A percentile compares a stretch with the other conserved stretches of the same genome.
These are phyloP conservation scores for Molanna angustata DNA, from an alignment of 2,888 invertebrate genomes.

Conservation along the genomic window DNA sequence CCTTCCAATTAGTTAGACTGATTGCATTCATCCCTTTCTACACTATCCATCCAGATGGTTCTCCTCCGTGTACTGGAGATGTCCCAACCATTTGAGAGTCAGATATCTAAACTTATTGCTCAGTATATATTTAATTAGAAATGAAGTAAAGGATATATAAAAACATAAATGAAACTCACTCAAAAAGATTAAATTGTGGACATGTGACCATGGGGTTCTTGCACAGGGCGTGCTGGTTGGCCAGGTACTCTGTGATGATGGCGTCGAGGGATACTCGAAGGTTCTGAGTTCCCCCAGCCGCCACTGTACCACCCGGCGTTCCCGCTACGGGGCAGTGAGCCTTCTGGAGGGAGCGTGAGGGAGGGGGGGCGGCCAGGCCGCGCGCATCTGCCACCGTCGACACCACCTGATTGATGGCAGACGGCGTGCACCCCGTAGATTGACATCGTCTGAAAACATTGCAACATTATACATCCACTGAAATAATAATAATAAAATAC, in stretches of 20 bases:
- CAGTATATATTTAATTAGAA: too few relatives aligned
- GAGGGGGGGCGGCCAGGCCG: slow-evolving; percentile 27
- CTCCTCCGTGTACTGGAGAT: too few relatives aligned
- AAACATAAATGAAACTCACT: slow-evolving; percentile 56
- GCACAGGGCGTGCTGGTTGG: slow-evolving; percentile 97
- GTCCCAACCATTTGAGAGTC: too few relatives aligned
- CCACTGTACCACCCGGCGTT: slow-evolving; percentile 12
- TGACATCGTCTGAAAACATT: slow-evolving; percentile 27
- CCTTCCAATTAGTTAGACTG: too few relatives aligned
- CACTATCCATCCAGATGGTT: too few relatives aligned
- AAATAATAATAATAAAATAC: too few relatives aligned
- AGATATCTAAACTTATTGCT: too few relatives aligned
- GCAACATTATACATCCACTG: too few relatives aligned
- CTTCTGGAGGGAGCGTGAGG: slow-evolving; percentile 55
- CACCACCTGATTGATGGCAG: neutral
- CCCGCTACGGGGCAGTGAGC: slow-evolving; percentile 37
- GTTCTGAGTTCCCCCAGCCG: slow-evolving; percentile 29
- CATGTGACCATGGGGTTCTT: slow-evolving; percentile 97
- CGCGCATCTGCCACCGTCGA: slow-evolving; percentile 28
- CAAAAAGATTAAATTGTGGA: slow-evolving; percentile 92
- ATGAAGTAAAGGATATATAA: too few relatives aligned
- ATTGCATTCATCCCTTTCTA: too few relatives aligned
- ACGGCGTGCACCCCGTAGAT: slow-evolving; percentile 35
- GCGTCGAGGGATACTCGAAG: slow-evolving; percentile 72
- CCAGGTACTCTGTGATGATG: slow-evolving; percentile 94